Evolutionary conservation across 2,888 invertebrate genomes (phyloP).

Genomic region (Leucoptera coffeella): DNA sequence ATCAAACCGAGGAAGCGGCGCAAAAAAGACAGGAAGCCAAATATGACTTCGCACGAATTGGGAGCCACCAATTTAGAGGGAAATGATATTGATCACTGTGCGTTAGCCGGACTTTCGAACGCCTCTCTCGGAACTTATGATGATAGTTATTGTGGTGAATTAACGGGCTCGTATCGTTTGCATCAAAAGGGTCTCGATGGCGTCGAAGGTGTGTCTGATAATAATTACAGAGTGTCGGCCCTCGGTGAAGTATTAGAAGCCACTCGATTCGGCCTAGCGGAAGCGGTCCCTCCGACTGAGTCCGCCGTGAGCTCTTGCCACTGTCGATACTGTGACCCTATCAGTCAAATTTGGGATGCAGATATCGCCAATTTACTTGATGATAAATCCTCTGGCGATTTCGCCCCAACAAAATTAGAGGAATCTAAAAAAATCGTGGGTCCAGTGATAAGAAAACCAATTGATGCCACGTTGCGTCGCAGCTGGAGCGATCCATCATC

Average conservation of each 20-base stretch:
- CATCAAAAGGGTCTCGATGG: conserved; percentile 35
- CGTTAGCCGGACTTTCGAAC: conserved; percentile 22
- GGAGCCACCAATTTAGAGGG: conserved; percentile 27
- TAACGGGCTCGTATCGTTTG: conserved; percentile 41
- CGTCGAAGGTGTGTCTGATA: conserved; percentile 27
- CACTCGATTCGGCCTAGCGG: conserved; percentile 33
- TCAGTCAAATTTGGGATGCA: conserved; percentile 69
- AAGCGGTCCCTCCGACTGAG: conserved; percentile 37
- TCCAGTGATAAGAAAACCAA: conserved; percentile 26
- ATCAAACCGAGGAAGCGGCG: conserved; percentile 85
- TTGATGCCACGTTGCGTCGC: conserved; percentile 43
- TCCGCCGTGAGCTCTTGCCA: conserved; percentile 56
- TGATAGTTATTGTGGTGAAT: conserved; percentile 42
- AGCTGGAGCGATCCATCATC: conserved; percentile 61
- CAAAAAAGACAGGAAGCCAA: conserved; percentile 82
- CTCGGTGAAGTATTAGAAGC: conserved; percentile 47
- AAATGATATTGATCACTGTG: conserved; percentile 39
- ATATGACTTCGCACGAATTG: conserved; percentile 40
- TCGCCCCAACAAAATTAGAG: conserved; percentile 41
- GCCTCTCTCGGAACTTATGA: conserved; percentile 33
- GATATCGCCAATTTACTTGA: conserved; percentile 51
- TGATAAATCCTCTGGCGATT: conserved; percentile 40
- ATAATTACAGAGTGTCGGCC: conserved; percentile 47
- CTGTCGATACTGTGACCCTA: conserved; percentile 71
- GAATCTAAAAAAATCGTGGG: conserved; percentile 48